Conservation (phyloP, 37 sponge, comb jelly and placozoan species). For the Beroe ovata region DNA sequence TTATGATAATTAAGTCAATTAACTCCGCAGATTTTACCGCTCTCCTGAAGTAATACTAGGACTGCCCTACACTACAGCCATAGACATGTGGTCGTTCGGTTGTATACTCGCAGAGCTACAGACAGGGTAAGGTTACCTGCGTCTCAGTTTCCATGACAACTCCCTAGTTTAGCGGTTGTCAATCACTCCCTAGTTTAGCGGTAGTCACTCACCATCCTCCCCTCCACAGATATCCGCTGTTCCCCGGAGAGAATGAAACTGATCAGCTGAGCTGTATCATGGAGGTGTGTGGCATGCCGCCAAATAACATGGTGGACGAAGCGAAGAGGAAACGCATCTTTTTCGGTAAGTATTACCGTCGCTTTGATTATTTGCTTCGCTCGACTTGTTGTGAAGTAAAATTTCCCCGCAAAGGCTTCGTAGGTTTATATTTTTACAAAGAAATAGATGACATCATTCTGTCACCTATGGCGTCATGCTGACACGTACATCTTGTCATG, state of each 20-base stretch:
- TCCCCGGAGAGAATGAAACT: slow-evolving; percentile 89
- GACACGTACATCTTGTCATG: no score
- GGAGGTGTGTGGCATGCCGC: slow-evolving; percentile 79
- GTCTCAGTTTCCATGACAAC: no score
- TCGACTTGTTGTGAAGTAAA: no score
- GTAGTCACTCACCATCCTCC: background rate
- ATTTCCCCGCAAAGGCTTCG: no score
- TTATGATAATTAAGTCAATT: no score
- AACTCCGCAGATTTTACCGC: slow-evolving; percentile 73
- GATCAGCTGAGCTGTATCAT: slow-evolving; percentile 90
- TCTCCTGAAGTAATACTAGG: slow-evolving; percentile 90
- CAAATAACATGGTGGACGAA: slow-evolving; percentile 72
- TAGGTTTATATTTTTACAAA: no score
- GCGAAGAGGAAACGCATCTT: slow-evolving; percentile 85
- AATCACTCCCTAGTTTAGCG: background rate
- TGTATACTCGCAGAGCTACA: slow-evolving; percentile 87
- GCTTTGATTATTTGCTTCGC: no score
- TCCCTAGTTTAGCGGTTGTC: background rate
- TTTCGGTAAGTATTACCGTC: slow-evolving; percentile 79
- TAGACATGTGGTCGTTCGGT: slow-evolving; percentile 92
- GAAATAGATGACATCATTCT: no score
- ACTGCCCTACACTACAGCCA: slow-evolving; percentile 85
- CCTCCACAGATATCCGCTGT: slow-evolving; percentile 75
- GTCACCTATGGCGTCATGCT: no score
- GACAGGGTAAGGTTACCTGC: slow-evolving; percentile 74